Evolutionary conservation across 35 echinoderm and acorn worm species (phyloP).

Genomic region (Lytechinus variegatus): DNA sequence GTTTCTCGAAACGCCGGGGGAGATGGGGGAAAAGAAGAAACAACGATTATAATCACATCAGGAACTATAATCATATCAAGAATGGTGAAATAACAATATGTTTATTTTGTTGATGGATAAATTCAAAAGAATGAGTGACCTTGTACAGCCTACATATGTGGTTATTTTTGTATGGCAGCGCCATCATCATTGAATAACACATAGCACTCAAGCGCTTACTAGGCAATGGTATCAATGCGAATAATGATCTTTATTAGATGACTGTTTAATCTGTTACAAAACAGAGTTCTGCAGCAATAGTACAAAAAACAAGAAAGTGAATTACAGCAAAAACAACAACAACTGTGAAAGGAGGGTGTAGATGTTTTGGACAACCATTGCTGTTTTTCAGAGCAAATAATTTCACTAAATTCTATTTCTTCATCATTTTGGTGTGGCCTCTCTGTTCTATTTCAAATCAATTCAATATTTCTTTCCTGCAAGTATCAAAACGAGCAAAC

Average conservation of each 20-base stretch:
- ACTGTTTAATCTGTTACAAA: background rate
- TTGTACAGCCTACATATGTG: background rate
- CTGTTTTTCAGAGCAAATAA: too few relatives aligned
- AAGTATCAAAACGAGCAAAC: too few relatives aligned
- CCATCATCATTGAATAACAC: background rate
- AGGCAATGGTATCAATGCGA: background rate
- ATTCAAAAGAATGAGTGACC: background rate
- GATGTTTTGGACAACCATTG: too few relatives aligned
- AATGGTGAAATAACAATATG: background rate
- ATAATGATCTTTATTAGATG: background rate
- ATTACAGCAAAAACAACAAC: background rate
- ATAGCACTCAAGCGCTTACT: background rate
- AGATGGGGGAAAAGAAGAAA: background rate
- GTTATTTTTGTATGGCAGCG: background rate
- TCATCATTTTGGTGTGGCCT: too few relatives aligned
- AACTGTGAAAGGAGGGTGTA: too few relatives aligned
- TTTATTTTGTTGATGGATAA: conserved; percentile 1
- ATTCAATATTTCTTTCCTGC: too few relatives aligned
- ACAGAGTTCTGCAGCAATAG: background rate
- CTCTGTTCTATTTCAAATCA: too few relatives aligned
- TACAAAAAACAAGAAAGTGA: background rate
- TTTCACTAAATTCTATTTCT: too few relatives aligned
- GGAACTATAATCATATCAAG: conserved; percentile 13
- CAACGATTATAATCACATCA: too few relatives aligned
- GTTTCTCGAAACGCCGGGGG: background rate